Conservation (phyloP, 1,140 invertebrate species). For the Chironomus tepperi region DNA sequence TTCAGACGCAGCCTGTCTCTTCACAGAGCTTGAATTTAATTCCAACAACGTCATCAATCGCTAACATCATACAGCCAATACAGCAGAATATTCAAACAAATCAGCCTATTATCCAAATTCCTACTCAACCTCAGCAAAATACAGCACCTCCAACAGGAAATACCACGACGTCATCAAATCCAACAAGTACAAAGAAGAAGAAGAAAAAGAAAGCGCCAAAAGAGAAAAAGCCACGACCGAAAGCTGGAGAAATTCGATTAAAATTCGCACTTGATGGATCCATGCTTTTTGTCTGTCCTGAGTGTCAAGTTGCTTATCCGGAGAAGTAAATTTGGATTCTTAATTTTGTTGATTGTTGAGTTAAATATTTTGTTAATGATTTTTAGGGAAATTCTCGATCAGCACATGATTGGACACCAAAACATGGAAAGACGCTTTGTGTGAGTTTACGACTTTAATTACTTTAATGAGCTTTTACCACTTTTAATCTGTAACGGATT, state of each 20-base stretch:
- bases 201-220: constrained; percentile 73
- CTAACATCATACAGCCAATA: constrained; percentile 37
- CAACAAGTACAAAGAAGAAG: constrained; percentile 56
- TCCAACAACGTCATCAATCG: constrained; percentile 31
- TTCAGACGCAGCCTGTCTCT: constrained; percentile 39
- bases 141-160: constrained; percentile 31
- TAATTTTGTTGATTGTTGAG: neutral
- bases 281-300: constrained; percentile 73
- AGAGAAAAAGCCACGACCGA: constrained; percentile 69
- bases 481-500: no score
- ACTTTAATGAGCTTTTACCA: no score
- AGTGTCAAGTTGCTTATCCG: constrained; percentile 78
- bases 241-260: constrained; percentile 71
- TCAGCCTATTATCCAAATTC: constrained; percentile 24
- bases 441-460: no score
- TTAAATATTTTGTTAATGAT: neutral
- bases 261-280: constrained; percentile 74
- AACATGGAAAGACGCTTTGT: constrained; percentile 71
- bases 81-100: constrained; percentile 27
- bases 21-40: constrained; percentile 34
- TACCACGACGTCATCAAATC: constrained; percentile 32
- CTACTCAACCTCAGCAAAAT: constrained; percentile 26
- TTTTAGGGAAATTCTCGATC: constrained; percentile 60
- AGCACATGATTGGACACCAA: constrained; percentile 65
- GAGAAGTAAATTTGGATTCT: constrained; percentile 40